Percentiles rank a stretch among this genome's conserved stretches.
These are phyloP conservation scores for Spisula subtruncata DNA, from an alignment of 2,888 invertebrate genomes.

Conservation along the genomic window DNA sequence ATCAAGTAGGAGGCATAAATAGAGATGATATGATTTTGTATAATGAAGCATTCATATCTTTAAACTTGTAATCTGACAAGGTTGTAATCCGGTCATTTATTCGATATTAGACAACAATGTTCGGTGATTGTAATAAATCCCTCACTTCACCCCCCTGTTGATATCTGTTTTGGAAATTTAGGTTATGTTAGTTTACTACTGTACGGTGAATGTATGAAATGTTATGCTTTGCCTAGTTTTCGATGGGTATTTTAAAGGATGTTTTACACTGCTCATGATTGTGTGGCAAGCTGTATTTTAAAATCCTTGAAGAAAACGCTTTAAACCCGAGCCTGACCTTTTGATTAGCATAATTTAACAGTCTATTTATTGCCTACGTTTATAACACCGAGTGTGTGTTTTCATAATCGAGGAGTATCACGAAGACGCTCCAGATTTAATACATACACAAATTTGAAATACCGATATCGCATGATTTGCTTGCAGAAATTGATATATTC, in stretches of 20 bases:
- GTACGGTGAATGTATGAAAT: conserved; percentile 9
- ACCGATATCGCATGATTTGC: too few relatives aligned
- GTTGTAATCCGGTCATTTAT: conserved; percentile 20
- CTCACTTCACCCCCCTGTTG: neutral
- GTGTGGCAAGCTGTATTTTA: too few relatives aligned
- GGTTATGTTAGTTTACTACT: conserved; percentile 19
- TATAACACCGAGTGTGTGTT: too few relatives aligned
- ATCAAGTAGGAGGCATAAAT: conserved; percentile 19
- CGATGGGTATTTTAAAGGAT: neutral
- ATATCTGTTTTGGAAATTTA: neutral
- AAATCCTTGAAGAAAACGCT: too few relatives aligned
- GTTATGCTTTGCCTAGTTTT: neutral
- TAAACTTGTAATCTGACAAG: conserved; percentile 16
- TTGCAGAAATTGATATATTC: too few relatives aligned
- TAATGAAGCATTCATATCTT: neutral
- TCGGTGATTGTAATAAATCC: conserved; percentile 21
- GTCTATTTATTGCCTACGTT: too few relatives aligned
- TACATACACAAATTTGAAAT: too few relatives aligned
- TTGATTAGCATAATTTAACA: too few relatives aligned
- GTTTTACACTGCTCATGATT: neutral
- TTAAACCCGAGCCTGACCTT: too few relatives aligned
- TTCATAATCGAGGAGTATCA: too few relatives aligned
- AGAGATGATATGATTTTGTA: neutral
- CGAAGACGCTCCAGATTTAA: too few relatives aligned
- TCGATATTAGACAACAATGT: neutral